Conservation (phyloP, 2,113 vertebrate species). For the Gnathonemus longibarbis region DNA sequence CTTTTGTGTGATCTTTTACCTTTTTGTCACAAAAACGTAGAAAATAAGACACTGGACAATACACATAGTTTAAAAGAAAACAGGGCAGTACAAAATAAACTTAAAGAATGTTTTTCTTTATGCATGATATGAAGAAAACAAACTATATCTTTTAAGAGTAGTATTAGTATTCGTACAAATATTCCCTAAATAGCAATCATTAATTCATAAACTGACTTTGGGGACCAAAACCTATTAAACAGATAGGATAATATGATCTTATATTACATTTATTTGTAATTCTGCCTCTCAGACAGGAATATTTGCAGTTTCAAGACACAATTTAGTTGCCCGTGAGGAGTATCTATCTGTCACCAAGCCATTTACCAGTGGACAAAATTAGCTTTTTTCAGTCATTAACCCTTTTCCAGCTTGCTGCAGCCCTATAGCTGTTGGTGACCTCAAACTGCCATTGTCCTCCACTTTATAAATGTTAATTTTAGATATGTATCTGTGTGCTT, state of each 20-base stretch:
- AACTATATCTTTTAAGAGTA: constrained; percentile 30
- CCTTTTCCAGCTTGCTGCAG: constrained; percentile 22
- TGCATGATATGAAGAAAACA: not conserved
- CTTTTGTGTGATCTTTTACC: not conserved
- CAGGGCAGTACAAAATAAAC: not conserved
- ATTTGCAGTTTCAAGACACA: constrained; percentile 21
- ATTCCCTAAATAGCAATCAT: constrained; percentile 33
- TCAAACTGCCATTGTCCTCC: not conserved
- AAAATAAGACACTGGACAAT: not conserved
- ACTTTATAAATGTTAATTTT: not conserved
- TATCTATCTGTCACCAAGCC: constrained; percentile 23
- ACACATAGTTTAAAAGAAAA: not conserved
- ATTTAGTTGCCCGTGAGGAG: constrained; percentile 25
- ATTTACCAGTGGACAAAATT: constrained; percentile 26
- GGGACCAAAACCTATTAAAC: constrained; percentile 35
- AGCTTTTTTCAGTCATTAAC: constrained; percentile 31
- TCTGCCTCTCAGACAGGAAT: constrained; percentile 18
- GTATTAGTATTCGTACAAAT: constrained; percentile 23
- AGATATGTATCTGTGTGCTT: not conserved
- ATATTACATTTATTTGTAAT: constrained; percentile 37
- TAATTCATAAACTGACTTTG: constrained; percentile 35
- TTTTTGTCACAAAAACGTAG: not conserved
- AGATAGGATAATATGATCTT: constrained; percentile 39
- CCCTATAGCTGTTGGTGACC: not conserved
- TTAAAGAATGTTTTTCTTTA: not conserved